Base-by-base conservation (phyloP, 1,140 invertebrate species). In the Drosophila malerkotliana region DNA sequence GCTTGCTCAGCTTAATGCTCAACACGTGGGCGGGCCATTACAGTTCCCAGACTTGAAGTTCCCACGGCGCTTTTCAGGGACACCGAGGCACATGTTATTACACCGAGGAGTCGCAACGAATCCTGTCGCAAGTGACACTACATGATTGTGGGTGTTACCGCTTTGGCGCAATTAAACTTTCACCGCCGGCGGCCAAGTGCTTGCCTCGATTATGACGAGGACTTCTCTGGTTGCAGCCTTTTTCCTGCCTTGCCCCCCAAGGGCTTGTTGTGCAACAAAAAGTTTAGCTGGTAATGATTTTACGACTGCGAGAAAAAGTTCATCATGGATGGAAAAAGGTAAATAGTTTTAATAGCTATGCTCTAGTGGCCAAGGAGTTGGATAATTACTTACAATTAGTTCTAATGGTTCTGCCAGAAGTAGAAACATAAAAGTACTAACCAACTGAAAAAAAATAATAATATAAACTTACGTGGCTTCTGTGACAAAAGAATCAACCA, bases 401-500 rank as follows among this genome's bases (percentile, higher is more conserved):
- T n/a, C n/a, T n/a, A n/a, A n/a, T n/a, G n/a, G n/a, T n/a, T n/a
- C n/a, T n/a, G n/a, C n/a, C n/a, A n/a, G n/a, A n/a, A n/a, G n/a
- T n/a, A n/a, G n/a, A n/a, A n/a, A n/a, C n/a, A n/a, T n/a, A n/a
- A 53, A 66, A 49, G 39, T 21, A 60, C 12, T 55, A 67, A 44
- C 32, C 24, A 69, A 53, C 28, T 12, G 39, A 21, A 71, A 30
- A 26, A 37, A 45, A 56, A 49, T 53, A 47, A 54, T 53, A 47
- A 54, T 30, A 41, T 0, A 6, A 58, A 91, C 90, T 91, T 90
- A 91, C 90, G 90, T 84, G 69, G 90, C 90, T 79, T 91, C 90
- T 60, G 44, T 81, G 44, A 91, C 74, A 44, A 91, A 59, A 45
- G 90, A 91, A 72, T 91, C 85, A 79, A 91, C 90, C 53, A 91